Evolutionary conservation across 2,113 vertebrate genomes (phyloP).

Genomic region (cattle (Bos taurus)): ARS-UCD2.0 NC_037328.1:156297001-156297500

Average conservation of each 20-base stretch:
- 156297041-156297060: constrained; percentile 66
- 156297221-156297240: neutral
- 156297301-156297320: constrained; percentile 1
- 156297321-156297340: neutral
- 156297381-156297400: neutral
- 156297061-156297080: constrained; percentile 48
- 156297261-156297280: neutral
- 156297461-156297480: neutral
- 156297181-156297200: neutral
- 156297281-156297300: neutral
- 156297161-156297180: neutral
- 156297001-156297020: constrained; percentile 44
- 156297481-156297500: neutral
- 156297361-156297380: neutral
- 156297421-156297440: neutral
- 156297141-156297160: neutral
- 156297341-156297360: neutral
- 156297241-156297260: neutral
- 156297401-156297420: neutral
- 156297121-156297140: neutral
- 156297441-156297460: neutral
- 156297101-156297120: neutral
- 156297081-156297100: neutral
- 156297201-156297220: neutral
- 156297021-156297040: constrained; percentile 64